Conservation (phyloP, 2,113 vertebrate species). For the Girardinichthys multiradiatus region DNA sequence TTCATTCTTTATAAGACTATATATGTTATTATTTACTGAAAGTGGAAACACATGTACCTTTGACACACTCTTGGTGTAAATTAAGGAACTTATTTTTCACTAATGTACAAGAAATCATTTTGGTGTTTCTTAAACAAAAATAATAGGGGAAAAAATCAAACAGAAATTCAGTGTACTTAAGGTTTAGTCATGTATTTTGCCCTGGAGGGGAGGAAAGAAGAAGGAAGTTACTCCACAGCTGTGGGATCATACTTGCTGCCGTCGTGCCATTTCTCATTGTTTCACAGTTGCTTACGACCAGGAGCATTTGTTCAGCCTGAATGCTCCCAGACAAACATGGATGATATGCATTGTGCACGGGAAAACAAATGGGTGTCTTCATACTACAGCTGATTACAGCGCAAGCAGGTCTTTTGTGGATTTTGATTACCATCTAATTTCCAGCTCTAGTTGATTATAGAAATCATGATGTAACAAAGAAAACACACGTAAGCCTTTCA, state of each 20-base stretch:
- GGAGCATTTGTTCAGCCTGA: constrained; percentile 55
- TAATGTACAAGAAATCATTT: constrained; percentile 20
- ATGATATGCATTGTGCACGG: constrained; percentile 52
- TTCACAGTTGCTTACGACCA: constrained; percentile 60
- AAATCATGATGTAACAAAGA: constrained; percentile 21
- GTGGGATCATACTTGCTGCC: constrained; percentile 49
- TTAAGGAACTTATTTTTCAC: constrained; percentile 19
- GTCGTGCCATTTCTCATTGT: constrained; percentile 55
- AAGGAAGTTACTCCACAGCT: constrained; percentile 44
- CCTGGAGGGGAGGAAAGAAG: constrained; percentile 26
- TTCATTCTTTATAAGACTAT: constrained; percentile 8
- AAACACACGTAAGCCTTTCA: constrained; percentile 17
- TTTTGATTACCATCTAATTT: constrained; percentile 47
- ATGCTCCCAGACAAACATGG: constrained; percentile 55
- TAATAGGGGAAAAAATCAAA: constrained; percentile 17
- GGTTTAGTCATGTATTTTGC: constrained; percentile 36
- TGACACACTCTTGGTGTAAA: constrained; percentile 3
- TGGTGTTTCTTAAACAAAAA: constrained; percentile 54
- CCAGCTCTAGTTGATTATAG: constrained; percentile 27
- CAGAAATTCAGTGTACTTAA: constrained; percentile 30
- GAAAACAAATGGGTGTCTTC: constrained; percentile 34
- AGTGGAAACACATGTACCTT: constrained; percentile 27
- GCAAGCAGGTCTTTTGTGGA: constrained; percentile 23
- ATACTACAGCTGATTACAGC: constrained; percentile 23
- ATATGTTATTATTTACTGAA: constrained; percentile 2